Percentiles rank a stretch among this genome's conserved stretches.
phyloP scores from a whole-genome alignment of 1,140 invertebrate genomes.

The Scaptomyza hsui region DNA sequence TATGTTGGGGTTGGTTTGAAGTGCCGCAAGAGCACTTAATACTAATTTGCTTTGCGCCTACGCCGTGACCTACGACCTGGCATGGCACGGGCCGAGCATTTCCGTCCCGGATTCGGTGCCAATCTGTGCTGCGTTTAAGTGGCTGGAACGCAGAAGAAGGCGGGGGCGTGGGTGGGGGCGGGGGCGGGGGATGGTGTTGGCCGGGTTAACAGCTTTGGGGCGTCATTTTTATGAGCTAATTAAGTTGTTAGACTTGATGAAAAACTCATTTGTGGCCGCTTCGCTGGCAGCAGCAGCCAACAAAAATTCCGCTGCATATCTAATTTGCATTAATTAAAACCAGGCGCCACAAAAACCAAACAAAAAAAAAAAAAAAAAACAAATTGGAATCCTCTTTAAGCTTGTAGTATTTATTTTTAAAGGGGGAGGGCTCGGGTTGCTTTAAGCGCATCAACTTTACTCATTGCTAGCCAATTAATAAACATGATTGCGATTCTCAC shows the following conservation, averaged over 20 bases:
- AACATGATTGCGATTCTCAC: constrained; percentile 26
- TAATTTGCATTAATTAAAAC: constrained; percentile 78
- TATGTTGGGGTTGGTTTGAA: constrained; percentile 52
- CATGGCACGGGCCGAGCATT: constrained; percentile 45
- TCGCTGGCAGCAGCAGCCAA: constrained; percentile 8
- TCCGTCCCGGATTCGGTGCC: constrained; percentile 71
- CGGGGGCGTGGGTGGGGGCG: neutral
- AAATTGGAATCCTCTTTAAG: neutral
- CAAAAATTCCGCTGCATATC: constrained; percentile 58
- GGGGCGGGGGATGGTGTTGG: constrained; percentile 19
- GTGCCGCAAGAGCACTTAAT: constrained; percentile 79
- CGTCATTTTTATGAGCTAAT: constrained; percentile 82
- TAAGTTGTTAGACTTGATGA: constrained; percentile 82
- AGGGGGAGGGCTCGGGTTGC: neutral
- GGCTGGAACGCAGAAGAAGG: constrained; percentile 64
- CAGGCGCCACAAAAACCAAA: constrained; percentile 8
- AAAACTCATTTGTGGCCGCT: constrained; percentile 71
- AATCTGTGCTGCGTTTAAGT: constrained; percentile 79
- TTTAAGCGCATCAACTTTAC: neutral
- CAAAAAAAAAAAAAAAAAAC: neutral
- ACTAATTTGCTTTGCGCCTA: constrained; percentile 82
- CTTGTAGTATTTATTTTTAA: neutral
- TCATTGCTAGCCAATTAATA: constrained; percentile 44
- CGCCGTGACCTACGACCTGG: constrained; percentile 74
- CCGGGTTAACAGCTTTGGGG: constrained; percentile 67